phyloP scores from a whole-genome alignment of 2,888 invertebrate species.

The Hypselothyrea guttata region DNA sequence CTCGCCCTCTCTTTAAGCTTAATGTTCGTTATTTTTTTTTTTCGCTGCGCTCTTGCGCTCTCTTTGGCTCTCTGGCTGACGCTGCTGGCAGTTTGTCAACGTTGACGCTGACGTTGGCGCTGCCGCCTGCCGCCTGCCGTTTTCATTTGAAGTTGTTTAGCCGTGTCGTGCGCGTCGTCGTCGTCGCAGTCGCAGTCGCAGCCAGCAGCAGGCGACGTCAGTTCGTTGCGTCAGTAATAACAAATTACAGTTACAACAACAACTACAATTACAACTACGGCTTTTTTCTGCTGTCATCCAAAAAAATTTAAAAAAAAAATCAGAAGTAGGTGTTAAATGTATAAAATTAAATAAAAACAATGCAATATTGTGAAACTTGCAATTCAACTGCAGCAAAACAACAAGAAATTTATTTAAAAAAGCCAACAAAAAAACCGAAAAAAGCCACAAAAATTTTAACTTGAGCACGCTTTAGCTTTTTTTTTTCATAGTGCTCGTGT shows the following conservation, averaged over 20 bases:
- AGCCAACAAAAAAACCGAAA: conserved; percentile 15
- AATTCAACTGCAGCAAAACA: not conserved
- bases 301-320: conserved; percentile 26
- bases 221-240: conserved; percentile 65
- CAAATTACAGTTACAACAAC: conserved; percentile 20
- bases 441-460: conserved; percentile 27
- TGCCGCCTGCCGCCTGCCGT: conserved; percentile 35
- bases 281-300: conserved; percentile 32
- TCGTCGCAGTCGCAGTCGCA: conserved; percentile 48
- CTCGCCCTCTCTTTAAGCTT: too few species aligned
- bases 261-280: conserved; percentile 18
- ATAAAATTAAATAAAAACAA: not conserved
- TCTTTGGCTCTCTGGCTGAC: conserved; percentile 17
- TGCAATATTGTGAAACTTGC: not conserved
- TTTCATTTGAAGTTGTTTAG: conserved; percentile 66
- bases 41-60: conserved; percentile 1
- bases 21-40: too few species aligned
- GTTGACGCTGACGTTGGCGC: conserved; percentile 35
- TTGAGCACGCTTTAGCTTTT: conserved; percentile 22
- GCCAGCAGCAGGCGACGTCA: conserved; percentile 67
- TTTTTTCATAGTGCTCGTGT: conserved; percentile 23
- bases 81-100: conserved; percentile 55
- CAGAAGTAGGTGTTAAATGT: conserved; percentile 52
- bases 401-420: conserved; percentile 3
- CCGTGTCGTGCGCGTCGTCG: conserved; percentile 70